phyloP scores from a whole-genome alignment of 2,113 vertebrate species.

The Python bivittatus region DNA sequence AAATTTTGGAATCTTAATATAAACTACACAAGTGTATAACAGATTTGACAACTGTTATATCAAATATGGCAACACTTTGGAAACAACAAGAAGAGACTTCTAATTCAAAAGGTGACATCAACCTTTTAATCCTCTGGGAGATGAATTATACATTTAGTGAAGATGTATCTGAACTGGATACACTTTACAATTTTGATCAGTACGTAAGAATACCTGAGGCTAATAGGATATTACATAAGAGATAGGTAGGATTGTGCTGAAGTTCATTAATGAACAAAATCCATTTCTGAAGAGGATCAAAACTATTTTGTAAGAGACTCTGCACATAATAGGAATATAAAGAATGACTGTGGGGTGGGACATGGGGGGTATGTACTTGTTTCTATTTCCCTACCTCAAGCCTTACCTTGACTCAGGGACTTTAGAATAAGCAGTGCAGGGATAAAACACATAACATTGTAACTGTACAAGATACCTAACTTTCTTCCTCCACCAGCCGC shows the following conservation, averaged over 20 bases:
- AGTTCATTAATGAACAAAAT: neutral
- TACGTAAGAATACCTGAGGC: neutral
- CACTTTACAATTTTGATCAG: too few species aligned
- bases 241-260: too few species aligned
- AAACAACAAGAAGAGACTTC: too few species aligned
- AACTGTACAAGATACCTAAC: neutral
- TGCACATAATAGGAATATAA: neutral
- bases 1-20: too few species aligned
- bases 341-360: too few species aligned
- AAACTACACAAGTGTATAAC: too few species aligned
- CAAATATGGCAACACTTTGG: too few species aligned
- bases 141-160: too few species aligned
- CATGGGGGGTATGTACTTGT: neutral
- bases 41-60: too few species aligned
- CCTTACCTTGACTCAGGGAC: neutral
- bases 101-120: too few species aligned
- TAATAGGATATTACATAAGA: neutral
- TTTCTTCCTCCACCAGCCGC: neutral
- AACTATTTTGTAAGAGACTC: neutral
- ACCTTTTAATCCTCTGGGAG: too few species aligned
- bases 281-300: neutral
- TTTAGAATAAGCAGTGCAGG: neutral
- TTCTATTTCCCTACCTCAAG: neutral
- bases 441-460: neutral
- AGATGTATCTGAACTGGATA: too few species aligned